Conservation (phyloP, 2,797 vertebrate species). For the Gymnothorax javanicus region DNA sequence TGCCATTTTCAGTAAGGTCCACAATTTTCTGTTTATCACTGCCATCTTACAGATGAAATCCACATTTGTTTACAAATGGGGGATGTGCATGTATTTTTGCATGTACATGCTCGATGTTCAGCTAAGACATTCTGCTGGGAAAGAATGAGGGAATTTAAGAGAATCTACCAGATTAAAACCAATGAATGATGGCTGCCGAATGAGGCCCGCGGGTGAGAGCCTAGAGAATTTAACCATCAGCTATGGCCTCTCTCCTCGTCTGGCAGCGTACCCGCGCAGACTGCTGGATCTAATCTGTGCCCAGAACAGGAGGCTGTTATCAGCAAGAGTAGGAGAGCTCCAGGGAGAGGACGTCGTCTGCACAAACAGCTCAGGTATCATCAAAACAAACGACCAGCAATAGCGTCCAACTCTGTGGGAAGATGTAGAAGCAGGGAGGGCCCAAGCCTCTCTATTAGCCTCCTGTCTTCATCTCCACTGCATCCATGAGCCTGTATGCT, state of each 20-base stretch:
- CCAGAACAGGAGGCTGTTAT: not conserved
- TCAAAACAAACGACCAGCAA: conserved; percentile 3
- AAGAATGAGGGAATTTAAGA: not conserved
- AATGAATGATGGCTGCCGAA: not conserved
- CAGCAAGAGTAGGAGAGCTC: not conserved
- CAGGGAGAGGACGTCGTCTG: not conserved
- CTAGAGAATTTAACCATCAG: not conserved
- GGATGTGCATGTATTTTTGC: not conserved
- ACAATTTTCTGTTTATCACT: not conserved
- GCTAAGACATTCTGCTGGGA: not conserved
- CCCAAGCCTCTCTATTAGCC: not conserved
- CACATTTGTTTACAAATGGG: not conserved
- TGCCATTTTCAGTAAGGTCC: not conserved
- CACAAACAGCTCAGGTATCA: conserved; percentile 6
- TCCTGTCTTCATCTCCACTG: conserved; percentile 10
- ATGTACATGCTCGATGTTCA: not conserved
- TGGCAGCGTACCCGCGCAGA: not conserved
- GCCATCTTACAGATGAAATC: not conserved
- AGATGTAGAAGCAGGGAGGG: not conserved
- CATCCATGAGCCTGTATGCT: not conserved
- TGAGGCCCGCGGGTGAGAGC: not conserved
- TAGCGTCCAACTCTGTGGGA: not conserved
- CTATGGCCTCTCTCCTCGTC: not conserved
- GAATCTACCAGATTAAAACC: not conserved
- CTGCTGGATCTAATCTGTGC: not conserved